Evolutionary conservation across 2,113 vertebrate species (phyloP).

Genomic region (Abramis brama): DNA sequence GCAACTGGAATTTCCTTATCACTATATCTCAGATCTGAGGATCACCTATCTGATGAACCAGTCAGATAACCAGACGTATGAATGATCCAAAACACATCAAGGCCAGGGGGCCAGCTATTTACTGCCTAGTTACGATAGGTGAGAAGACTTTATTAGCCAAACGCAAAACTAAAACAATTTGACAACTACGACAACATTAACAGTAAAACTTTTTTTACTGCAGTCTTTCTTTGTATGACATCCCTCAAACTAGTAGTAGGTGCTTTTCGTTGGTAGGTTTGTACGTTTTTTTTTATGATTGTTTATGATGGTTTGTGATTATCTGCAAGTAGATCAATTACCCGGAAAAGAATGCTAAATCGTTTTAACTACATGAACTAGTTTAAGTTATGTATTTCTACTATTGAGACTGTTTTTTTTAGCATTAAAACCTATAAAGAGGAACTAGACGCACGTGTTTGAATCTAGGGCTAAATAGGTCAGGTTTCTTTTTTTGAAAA

Average conservation of each 20-base stretch:
- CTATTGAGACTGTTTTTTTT: neutral
- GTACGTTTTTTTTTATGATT: neutral
- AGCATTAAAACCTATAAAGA: constrained; percentile 35
- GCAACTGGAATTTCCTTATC: constrained; percentile 16
- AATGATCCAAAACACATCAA: neutral
- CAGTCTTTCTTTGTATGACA: neutral
- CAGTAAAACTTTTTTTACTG: neutral
- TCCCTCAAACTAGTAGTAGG: neutral
- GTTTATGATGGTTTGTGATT: neutral
- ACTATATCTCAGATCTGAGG: constrained; percentile 13
- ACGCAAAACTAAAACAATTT: neutral
- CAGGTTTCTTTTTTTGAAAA: constrained; percentile 29
- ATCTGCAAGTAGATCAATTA: neutral
- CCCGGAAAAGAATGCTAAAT: neutral
- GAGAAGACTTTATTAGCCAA: neutral
- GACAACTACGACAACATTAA: no score
- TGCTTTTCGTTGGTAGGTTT: neutral
- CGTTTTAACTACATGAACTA: neutral
- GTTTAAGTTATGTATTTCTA: neutral
- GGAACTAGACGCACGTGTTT: neutral
- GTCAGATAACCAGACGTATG: neutral
- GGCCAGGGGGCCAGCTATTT: neutral
- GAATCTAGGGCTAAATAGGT: neutral
- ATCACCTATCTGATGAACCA: neutral
- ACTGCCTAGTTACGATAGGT: neutral